A percentile compares a stretch with the other conserved stretches of the same genome.
phyloP scores from a whole-genome alignment of 2,797 vertebrate genomes.

The Uromys caudimaculatus region DNA sequence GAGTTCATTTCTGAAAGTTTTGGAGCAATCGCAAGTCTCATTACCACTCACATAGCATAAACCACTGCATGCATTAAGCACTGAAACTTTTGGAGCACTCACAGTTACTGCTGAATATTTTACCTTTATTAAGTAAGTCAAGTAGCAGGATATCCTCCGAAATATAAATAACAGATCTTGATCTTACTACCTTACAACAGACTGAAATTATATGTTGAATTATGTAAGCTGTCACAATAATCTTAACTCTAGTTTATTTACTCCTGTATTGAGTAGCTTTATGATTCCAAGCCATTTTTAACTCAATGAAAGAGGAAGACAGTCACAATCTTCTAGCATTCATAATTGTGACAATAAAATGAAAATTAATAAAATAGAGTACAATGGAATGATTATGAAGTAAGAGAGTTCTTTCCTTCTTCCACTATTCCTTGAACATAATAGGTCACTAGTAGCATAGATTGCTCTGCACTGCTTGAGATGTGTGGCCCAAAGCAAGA shows the following conservation, averaged over 20 bases:
- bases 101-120: conserved; percentile 44
- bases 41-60: conserved; percentile 34
- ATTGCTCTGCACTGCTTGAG: neutral
- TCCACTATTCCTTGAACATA: neutral
- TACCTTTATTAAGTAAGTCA: conserved; percentile 22
- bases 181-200: neutral
- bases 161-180: neutral
- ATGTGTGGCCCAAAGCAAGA: neutral
- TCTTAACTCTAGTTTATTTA: neutral
- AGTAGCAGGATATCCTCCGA: neutral
- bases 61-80: neutral
- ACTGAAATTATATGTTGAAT: neutral
- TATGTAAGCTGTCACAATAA: neutral
- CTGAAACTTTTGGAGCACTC: conserved; percentile 1
- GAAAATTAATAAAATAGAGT: neutral
- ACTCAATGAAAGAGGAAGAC: neutral
- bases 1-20: conserved; percentile 44
- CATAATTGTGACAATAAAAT: neutral
- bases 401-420: neutral
- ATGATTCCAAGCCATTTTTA: neutral
- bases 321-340: neutral
- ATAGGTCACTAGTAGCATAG: neutral
- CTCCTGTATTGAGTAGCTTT: neutral
- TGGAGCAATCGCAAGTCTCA: conserved; percentile 11
- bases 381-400: neutral